Base-by-base conservation (phyloP, 2,888 invertebrate species). In the Archaeoteleia sp. region DNA sequence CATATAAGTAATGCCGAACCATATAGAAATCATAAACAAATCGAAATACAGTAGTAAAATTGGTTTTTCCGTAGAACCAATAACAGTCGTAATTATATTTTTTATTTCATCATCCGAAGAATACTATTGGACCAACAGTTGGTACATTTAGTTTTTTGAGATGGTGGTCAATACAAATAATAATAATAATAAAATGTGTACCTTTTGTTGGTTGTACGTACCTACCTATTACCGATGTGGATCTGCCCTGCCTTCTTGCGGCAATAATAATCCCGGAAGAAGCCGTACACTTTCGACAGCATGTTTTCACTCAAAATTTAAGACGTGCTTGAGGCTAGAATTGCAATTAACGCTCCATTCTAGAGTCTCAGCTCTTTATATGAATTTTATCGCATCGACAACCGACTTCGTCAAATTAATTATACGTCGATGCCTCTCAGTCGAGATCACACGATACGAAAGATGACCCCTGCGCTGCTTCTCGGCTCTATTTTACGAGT, bases 231-330 rank as follows among this genome's bases (percentile, higher is more conserved):
- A 55, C 32, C 45, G 20, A 15, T 13, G 49, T 45, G 55, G 45
- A 20, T 46, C 29, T 32, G 49, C 49, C 61, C 57, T 61, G 55
- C 54, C 45, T 61, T 46, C 45, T 55, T 45, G 67, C 51, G 67
- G 55, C 61, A 61, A 67, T 67, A 51, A 67, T 67, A 55, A 67
- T 67, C 61, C 67, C 61, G 67, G 67, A 67, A 67, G 67, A 61
- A 61, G 51, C 57, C 40, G 55, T 17, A 39, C 57, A 61, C 57
- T 61, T 51, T 67, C 61, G 57, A 67, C 61, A 42, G 51, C 55
- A 40, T 45, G 55, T 67, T 61, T 67, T 57, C 67, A 67, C 67
- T 61, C 67, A 61, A 67, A 67, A 61, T 61, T 61, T 61, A 67
- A 67, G 61, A 67, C 61, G 61, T 37, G 67, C 67, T 67, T 34